Evolutionary conservation across 1,140 invertebrate genomes (phyloP).

Genomic region (Ridgeia piscesae): DNA sequence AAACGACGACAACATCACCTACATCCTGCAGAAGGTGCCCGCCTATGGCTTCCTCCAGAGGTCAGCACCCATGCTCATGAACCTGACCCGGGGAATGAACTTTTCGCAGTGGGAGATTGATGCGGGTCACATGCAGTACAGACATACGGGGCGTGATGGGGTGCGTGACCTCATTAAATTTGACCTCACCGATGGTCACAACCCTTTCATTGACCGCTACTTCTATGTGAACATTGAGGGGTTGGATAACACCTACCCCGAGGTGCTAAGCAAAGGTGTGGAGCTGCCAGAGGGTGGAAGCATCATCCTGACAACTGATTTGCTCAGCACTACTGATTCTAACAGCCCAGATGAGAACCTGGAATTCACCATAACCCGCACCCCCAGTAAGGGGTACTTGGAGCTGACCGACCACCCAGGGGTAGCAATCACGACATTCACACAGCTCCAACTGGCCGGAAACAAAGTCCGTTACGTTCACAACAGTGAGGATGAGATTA

Average conservation of each 20-base stretch:
- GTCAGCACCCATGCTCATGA: constrained; percentile 32
- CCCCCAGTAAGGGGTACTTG: constrained; percentile 54
- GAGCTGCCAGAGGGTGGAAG: constrained; percentile 55
- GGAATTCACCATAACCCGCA: constrained; percentile 51
- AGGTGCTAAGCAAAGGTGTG: constrained; percentile 53
- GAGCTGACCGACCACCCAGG: constrained; percentile 50
- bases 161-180: constrained; percentile 57
- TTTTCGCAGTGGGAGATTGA: constrained; percentile 59
- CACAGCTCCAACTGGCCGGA: constrained; percentile 55
- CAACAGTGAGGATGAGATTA: constrained; percentile 51
- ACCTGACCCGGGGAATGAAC: constrained; percentile 52
- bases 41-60: constrained; percentile 51
- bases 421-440: constrained; percentile 52
- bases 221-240: constrained; percentile 57
- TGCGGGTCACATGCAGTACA: constrained; percentile 47
- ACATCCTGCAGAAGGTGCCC: constrained; percentile 49
- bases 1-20: constrained; percentile 48
- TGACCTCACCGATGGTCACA: constrained; percentile 57
- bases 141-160: constrained; percentile 51
- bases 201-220: constrained; percentile 55
- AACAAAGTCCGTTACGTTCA: constrained; percentile 57
- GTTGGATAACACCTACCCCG: constrained; percentile 53
- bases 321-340: constrained; percentile 54
- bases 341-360: constrained; percentile 53
- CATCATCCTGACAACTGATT: constrained; percentile 51